Evolutionary conservation across 2,888 invertebrate genomes (phyloP).

Genomic region (Lapara coniferarum): DNA sequence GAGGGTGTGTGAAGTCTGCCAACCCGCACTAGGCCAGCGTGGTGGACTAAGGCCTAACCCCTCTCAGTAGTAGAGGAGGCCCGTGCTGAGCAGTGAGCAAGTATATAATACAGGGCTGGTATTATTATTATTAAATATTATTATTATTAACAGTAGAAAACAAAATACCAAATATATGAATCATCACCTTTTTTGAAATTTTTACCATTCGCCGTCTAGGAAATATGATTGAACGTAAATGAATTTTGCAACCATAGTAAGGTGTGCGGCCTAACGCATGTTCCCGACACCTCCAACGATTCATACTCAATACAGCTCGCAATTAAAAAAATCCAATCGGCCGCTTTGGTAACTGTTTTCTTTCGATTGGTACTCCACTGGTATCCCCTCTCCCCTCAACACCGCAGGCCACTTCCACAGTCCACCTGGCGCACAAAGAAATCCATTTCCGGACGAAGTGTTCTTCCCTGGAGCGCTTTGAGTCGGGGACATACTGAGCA

Average conservation of each 20-base stretch:
- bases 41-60: too few relatives aligned
- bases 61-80: too few relatives aligned
- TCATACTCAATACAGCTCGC: neutral
- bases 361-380: neutral
- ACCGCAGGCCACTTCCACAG: neutral
- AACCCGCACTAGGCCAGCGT: too few relatives aligned
- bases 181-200: too few relatives aligned
- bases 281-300: neutral
- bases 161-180: too few relatives aligned
- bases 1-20: too few relatives aligned
- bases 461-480: neutral
- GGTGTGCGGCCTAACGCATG: neutral
- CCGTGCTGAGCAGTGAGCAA: too few relatives aligned
- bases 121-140: too few relatives aligned
- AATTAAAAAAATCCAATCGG: constrained; percentile 17
- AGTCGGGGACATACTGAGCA: neutral
- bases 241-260: neutral
- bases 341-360: neutral
- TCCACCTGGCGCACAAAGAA: constrained; percentile 16
- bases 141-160: too few relatives aligned
- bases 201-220: too few relatives aligned
- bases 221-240: neutral
- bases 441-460: constrained; percentile 23
- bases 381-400: neutral
- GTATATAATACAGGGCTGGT: too few relatives aligned